Conservation (phyloP, 2,113 vertebrate genomes). For the Saccopteryx leptura region DNA sequence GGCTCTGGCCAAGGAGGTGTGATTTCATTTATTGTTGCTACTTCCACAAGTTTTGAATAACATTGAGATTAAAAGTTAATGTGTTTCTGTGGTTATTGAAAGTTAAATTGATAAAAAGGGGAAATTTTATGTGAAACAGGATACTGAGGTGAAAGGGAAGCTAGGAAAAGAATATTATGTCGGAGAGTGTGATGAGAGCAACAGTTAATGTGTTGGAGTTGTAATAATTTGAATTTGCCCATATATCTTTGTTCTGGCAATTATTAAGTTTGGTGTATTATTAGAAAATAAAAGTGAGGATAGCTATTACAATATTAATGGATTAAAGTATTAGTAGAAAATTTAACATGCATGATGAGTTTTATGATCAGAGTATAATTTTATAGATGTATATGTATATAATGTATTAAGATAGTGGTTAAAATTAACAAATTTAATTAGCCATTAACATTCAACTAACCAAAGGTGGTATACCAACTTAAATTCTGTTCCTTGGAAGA, state of each 20-base stretch:
- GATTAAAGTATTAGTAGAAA: slow-evolving; percentile 7
- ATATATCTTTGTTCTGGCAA: slow-evolving; percentile 22
- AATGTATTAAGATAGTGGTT: slow-evolving; percentile 30
- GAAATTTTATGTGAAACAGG: slow-evolving; percentile 56
- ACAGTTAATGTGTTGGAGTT: not conserved
- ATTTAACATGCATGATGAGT: not conserved
- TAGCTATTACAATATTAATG: slow-evolving; percentile 27
- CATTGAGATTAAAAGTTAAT: slow-evolving; percentile 35
- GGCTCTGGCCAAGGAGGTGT: not conserved
- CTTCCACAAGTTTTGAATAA: not conserved
- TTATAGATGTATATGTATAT: not conserved
- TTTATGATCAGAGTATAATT: slow-evolving; percentile 52
- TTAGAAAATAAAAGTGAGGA: slow-evolving; percentile 40
- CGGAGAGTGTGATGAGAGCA: not conserved
- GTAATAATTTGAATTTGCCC: slow-evolving; percentile 24
- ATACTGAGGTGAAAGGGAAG: slow-evolving; percentile 58
- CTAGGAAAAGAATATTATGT: slow-evolving; percentile 9
- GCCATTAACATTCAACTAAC: slow-evolving; percentile 40
- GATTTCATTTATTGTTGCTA: slow-evolving; percentile 41
- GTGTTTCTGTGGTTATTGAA: slow-evolving; percentile 31
- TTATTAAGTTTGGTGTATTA: not conserved
- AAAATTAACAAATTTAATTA: slow-evolving; percentile 24
- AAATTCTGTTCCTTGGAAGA: slow-evolving; percentile 61
- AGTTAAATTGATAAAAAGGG: slow-evolving; percentile 27
- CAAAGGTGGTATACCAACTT: not conserved